Evolutionary conservation across 2,888 invertebrate species (phyloP).

Genomic region (Bursaphelenchus okinawaensis): DNA sequence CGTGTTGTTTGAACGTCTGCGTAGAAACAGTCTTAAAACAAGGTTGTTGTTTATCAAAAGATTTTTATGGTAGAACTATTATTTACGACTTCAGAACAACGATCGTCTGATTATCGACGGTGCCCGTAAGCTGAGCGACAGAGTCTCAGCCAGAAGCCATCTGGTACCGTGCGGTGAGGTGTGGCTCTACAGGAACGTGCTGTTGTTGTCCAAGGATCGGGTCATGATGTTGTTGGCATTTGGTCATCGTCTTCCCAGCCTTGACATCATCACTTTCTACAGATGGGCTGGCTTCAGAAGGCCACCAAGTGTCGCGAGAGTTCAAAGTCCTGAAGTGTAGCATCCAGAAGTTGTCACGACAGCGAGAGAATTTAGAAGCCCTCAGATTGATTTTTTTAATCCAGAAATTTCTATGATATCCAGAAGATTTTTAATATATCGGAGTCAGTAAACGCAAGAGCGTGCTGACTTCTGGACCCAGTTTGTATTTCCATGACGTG

Average conservation of each 20-base stretch:
- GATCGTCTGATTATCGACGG: conserved; percentile 12
- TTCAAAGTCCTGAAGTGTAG: too few relatives aligned
- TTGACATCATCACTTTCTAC: conserved; percentile 2
- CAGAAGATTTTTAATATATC: too few relatives aligned
- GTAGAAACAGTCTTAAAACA: neutral
- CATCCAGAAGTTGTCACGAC: too few relatives aligned
- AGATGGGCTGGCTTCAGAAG: conserved; percentile 11
- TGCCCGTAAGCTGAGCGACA: conserved; percentile 1
- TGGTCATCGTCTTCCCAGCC: conserved; percentile 4
- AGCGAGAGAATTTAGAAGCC: too few relatives aligned
- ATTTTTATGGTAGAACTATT: neutral
- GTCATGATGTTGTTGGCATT: conserved; percentile 13
- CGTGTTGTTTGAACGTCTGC: neutral
- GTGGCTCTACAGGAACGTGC: conserved; percentile 6
- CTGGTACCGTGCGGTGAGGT: conserved; percentile 2
- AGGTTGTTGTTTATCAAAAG: neutral
- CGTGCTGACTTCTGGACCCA: too few relatives aligned
- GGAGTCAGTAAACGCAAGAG: too few relatives aligned
- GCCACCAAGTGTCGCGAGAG: too few relatives aligned
- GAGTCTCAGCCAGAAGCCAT: neutral
- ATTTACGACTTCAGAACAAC: conserved; percentile 8
- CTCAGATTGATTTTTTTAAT: neutral
- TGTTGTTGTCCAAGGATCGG: conserved; percentile 3
- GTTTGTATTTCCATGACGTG: too few relatives aligned
- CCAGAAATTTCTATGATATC: too few relatives aligned